Evolutionary conservation across 1,140 invertebrate species (phyloP).

Genomic region (Helicoverpa armigera): DNA sequence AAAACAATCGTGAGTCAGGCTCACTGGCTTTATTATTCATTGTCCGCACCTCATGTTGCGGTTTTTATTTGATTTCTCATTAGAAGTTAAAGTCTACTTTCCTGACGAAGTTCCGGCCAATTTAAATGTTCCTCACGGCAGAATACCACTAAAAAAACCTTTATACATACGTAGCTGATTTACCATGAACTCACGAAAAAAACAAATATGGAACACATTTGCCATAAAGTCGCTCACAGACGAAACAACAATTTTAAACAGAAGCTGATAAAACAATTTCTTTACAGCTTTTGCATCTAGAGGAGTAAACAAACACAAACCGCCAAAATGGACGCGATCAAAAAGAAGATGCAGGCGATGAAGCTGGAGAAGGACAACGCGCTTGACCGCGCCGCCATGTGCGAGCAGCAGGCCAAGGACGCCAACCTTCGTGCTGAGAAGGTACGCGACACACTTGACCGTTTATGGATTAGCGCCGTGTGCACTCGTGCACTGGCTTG

Average conservation of each 20-base stretch:
- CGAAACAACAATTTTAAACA: neutral
- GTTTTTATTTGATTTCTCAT: no score
- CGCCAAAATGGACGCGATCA: slow-evolving; percentile 99
- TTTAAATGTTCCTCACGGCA: no score
- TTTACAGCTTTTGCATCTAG: slow-evolving; percentile 74
- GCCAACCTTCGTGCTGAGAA: slow-evolving; percentile 97
- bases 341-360: slow-evolving; percentile 99
- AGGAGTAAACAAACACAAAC: slow-evolving; percentile 86
- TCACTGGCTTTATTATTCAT: no score
- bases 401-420: slow-evolving; percentile 98
- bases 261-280: slow-evolving; percentile 28
- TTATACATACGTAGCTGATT: no score
- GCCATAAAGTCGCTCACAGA: no score
- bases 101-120: no score
- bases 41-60: no score
- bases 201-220: neutral
- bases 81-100: no score
- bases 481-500: neutral
- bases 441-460: slow-evolving; percentile 82
- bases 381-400: slow-evolving; percentile 97
- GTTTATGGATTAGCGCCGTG: slow-evolving; percentile 35
- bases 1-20: neutral
- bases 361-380: slow-evolving; percentile 99
- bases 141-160: no score
- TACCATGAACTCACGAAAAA: no score